Evolutionary conservation across 2,797 vertebrate genomes (phyloP).

Genomic region (Sebastes cheni): DNA sequence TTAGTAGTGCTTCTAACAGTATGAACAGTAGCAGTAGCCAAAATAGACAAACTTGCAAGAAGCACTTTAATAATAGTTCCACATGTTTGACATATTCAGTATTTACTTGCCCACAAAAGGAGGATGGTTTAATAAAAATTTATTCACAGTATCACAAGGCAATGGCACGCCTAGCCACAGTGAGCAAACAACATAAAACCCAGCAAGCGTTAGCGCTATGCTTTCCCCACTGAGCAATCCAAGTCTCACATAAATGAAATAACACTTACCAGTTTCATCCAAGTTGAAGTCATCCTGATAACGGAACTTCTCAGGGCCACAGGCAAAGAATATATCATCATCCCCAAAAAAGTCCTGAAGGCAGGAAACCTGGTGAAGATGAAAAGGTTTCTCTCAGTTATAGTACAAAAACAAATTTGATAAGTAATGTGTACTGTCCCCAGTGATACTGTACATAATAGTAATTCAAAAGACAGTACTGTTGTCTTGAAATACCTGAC

Average conservation of each 20-base stretch:
- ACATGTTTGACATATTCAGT: neutral
- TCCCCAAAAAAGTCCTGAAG: slow-evolving; percentile 99
- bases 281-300: slow-evolving; percentile 99
- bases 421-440: neutral
- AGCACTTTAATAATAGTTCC: neutral
- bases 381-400: neutral
- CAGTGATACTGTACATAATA: neutral
- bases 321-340: slow-evolving; percentile 98
- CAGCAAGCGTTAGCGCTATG: neutral
- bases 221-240: neutral
- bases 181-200: neutral
- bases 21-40: neutral
- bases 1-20: neutral
- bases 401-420: neutral
- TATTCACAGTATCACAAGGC: neutral
- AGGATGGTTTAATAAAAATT: neutral
- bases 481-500: neutral
- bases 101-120: neutral
- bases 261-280: slow-evolving; percentile 91
- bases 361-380: slow-evolving; percentile 87
- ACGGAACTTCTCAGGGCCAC: slow-evolving; percentile 98
- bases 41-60: neutral
- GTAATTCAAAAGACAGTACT: neutral
- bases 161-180: neutral
- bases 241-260: neutral